These are phyloP conservation scores for Ephialtes manifestator DNA, from an alignment of 2,888 invertebrate genomes.

Conservation along the genomic window DNA sequence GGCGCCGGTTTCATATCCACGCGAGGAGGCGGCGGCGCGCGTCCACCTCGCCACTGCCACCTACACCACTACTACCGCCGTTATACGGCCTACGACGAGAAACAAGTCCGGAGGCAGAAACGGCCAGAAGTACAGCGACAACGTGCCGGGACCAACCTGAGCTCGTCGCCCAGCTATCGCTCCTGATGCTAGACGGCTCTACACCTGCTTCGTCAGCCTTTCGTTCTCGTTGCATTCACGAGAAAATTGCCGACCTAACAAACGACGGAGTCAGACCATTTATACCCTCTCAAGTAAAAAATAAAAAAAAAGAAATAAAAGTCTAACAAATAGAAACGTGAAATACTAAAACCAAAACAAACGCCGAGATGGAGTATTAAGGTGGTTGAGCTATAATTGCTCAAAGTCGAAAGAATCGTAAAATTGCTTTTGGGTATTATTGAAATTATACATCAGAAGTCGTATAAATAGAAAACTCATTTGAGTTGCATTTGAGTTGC, in stretches of 20 bases:
- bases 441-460: no score
- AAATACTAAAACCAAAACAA: no score
- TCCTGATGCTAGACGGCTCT: not conserved
- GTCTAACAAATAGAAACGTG: not conserved
- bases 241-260: not conserved
- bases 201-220: conserved; percentile 1
- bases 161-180: not conserved
- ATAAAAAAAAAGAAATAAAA: conserved; percentile 31
- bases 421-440: no score
- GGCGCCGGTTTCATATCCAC: conserved; percentile 79
- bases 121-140: conserved; percentile 20
- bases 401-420: no score
- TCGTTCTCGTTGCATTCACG: conserved; percentile 2
- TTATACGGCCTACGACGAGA: conserved; percentile 31
- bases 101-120: conserved; percentile 12
- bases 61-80: conserved; percentile 56
- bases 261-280: not conserved
- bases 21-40: conserved; percentile 52
- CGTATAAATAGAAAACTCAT: no score
- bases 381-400: no score
- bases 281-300: not conserved
- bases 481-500: no score
- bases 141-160: conserved; percentile 7
- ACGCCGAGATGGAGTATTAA: no score
- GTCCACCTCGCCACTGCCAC: conserved; percentile 59